phyloP scores from a whole-genome alignment of 1,140 invertebrate species.

The Hyposmocoma kahamanoa region DNA sequence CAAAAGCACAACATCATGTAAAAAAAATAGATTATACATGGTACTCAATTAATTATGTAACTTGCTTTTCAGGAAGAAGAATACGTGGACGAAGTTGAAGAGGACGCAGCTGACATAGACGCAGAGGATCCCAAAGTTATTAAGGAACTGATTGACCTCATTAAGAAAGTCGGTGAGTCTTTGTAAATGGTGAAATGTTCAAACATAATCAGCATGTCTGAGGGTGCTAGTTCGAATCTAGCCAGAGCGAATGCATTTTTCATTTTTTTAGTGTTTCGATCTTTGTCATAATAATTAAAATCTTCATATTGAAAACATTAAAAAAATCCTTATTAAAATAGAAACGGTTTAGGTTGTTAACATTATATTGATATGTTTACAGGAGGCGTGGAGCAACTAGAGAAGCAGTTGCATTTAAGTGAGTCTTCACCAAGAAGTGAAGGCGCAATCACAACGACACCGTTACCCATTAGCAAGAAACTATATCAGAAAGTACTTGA shows the following conservation, averaged over 20 bases:
- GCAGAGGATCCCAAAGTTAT: conserved; percentile 89
- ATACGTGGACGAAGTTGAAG: conserved; percentile 75
- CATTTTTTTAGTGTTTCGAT: too few relatives aligned
- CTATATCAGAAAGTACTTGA: conserved; percentile 82
- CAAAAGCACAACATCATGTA: too few relatives aligned
- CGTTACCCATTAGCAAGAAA: conserved; percentile 79
- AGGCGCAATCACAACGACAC: conserved; percentile 65
- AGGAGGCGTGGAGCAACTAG: conserved; percentile 84
- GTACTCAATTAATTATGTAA: conserved; percentile 11
- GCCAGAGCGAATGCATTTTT: too few relatives aligned
- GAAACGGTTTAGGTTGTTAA: too few relatives aligned
- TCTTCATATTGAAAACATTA: too few relatives aligned
- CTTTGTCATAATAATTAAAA: too few relatives aligned
- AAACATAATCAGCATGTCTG: too few relatives aligned
- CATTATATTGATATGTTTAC: conserved; percentile 13
- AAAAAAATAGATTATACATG: background rate
- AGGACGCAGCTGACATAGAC: conserved; percentile 43
- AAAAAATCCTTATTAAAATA: too few relatives aligned
- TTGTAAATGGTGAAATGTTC: too few relatives aligned
- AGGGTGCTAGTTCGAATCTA: too few relatives aligned
- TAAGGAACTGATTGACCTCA: conserved; percentile 87
- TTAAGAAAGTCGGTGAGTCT: conserved; percentile 86
- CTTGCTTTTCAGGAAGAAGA: conserved; percentile 76
- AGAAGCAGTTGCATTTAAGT: conserved; percentile 81
- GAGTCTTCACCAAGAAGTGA: conserved; percentile 49